Evolutionary conservation across 30 jellyfish, hydroid and myxozoan species (phyloP).

Genomic region (Turritopsis rubra): DNA sequence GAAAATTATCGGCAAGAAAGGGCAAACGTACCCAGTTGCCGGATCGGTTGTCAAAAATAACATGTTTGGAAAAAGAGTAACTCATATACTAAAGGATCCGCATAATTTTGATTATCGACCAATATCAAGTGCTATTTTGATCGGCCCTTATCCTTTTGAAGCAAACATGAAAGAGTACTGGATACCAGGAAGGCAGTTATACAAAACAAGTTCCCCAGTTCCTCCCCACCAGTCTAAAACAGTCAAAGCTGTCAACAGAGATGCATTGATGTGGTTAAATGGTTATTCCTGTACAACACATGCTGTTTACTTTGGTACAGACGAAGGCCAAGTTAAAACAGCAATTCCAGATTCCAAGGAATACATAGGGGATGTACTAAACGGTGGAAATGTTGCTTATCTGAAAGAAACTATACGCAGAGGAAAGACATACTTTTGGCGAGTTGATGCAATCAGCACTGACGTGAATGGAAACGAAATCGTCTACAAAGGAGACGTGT

Average conservation of each 20-base stretch:
- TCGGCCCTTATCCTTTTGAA: slow-evolving; percentile 23
- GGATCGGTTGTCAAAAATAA: slow-evolving; percentile 11
- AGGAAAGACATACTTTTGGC: slow-evolving; percentile 21
- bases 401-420: neutral
- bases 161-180: slow-evolving; percentile 6
- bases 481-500: slow-evolving; percentile 24
- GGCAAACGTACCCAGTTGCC: slow-evolving; percentile 16
- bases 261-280: slow-evolving; percentile 37
- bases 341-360: neutral
- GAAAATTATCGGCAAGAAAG: slow-evolving; percentile 1
- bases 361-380: neutral
- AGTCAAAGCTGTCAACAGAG: slow-evolving; percentile 20
- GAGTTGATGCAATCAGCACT: slow-evolving; percentile 27
- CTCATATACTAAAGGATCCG: slow-evolving; percentile 22
- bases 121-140: neutral
- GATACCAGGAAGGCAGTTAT: slow-evolving; percentile 40
- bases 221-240: slow-evolving; percentile 16
- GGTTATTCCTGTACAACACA: slow-evolving; percentile 8
- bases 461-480: neutral
- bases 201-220: slow-evolving; percentile 32
- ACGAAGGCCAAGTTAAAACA: neutral
- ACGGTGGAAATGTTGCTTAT: slow-evolving; percentile 19
- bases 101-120: slow-evolving; percentile 34
- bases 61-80: slow-evolving; percentile 17
- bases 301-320: slow-evolving; percentile 27